A percentile compares a stretch with the other conserved stretches of the same genome.
Conservation (phyloP, 2,888 invertebrate species). For the Ennomos fuscantarius region DNA sequence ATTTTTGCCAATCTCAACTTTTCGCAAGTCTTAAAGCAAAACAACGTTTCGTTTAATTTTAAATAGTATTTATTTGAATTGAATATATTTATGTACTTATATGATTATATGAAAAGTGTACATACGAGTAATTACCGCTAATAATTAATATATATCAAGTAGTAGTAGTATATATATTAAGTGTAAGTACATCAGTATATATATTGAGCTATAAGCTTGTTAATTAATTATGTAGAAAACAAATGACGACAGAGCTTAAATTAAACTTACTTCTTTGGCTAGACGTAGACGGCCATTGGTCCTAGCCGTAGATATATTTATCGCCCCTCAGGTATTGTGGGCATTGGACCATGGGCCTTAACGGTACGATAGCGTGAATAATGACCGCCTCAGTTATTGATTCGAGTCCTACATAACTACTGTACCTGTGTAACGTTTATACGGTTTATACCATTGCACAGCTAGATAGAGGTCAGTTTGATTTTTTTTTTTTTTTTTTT, state of each 20-base stretch:
- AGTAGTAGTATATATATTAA: too few relatives aligned
- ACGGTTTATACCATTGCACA: slow-evolving; percentile 10
- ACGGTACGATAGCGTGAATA: slow-evolving; percentile 48
- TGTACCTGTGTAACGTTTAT: slow-evolving; percentile 17
- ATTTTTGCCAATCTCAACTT: too few relatives aligned
- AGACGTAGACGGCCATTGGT: slow-evolving; percentile 15
- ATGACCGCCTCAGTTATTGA: slow-evolving; percentile 42
- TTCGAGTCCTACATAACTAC: slow-evolving; percentile 22
- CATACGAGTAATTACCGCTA: too few relatives aligned
- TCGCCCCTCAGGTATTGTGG: slow-evolving; percentile 41
- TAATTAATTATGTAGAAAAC: slow-evolving; percentile 27
- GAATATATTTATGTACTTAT: too few relatives aligned
- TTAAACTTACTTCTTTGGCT: slow-evolving; percentile 16
- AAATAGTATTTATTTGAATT: too few relatives aligned
- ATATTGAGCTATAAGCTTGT: slow-evolving; percentile 11
- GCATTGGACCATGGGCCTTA: slow-evolving; percentile 43
- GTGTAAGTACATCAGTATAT: too few relatives aligned
- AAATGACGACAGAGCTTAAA: slow-evolving; percentile 24
- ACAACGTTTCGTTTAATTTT: too few relatives aligned
- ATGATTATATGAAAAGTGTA: too few relatives aligned
- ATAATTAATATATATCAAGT: too few relatives aligned
- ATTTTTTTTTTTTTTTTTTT: too few relatives aligned
- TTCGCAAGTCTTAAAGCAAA: too few relatives aligned
- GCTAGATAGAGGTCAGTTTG: slow-evolving; percentile 1
- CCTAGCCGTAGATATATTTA: slow-evolving; percentile 29